phyloP scores from a whole-genome alignment of 2,113 vertebrate genomes.

The Mustelus asterias region DNA sequence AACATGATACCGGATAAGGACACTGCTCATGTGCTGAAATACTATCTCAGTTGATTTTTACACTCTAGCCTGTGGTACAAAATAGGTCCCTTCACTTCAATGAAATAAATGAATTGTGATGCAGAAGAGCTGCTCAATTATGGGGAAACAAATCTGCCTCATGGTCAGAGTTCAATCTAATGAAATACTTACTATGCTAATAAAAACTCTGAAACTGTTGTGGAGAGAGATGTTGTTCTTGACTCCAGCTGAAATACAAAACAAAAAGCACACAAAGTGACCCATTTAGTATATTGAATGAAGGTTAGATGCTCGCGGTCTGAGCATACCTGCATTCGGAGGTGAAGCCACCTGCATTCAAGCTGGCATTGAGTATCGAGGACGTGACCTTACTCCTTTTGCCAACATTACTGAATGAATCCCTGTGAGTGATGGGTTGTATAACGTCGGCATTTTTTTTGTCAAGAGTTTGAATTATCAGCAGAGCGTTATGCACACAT shows the following conservation, averaged over 20 bases:
- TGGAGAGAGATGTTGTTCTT: not conserved
- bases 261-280: not conserved
- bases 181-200: not conserved
- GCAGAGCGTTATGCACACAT: not conserved
- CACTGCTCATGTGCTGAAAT: not conserved
- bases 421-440: not conserved
- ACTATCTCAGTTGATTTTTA: not conserved
- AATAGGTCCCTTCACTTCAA: slow-evolving; percentile 1
- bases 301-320: not conserved
- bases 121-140: not conserved
- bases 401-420: not conserved
- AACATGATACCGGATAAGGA: not conserved
- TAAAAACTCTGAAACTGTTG: not conserved
- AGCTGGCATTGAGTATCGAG: not conserved
- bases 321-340: not conserved
- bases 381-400: not conserved
- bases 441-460: not conserved
- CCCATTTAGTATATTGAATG: not conserved
- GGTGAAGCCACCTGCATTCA: not conserved
- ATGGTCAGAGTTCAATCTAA: not conserved
- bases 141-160: not conserved
- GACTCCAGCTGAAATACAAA: not conserved
- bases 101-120: slow-evolving; percentile 11
- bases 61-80: not conserved
- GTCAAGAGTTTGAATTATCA: not conserved